Conservation (phyloP, 1,140 invertebrate species). For the Caenorhabditis inopinata region DNA sequence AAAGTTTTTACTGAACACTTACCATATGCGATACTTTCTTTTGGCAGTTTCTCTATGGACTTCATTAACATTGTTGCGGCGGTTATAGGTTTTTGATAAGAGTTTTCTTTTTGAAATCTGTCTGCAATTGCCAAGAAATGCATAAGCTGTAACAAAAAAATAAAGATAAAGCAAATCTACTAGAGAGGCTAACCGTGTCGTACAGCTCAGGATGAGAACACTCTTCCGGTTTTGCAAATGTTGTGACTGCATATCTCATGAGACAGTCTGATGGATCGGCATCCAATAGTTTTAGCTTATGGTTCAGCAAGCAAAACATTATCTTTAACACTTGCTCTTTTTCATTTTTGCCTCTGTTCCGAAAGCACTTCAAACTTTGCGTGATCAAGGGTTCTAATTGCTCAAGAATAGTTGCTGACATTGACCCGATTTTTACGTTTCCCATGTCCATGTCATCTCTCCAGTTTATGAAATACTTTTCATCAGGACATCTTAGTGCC, state of each 20-base stretch:
- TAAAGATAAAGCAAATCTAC: too few species aligned
- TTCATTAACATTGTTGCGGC: not conserved
- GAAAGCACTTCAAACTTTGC: not conserved
- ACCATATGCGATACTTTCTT: not conserved
- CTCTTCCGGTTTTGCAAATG: not conserved
- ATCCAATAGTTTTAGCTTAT: not conserved
- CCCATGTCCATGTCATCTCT: slow-evolving; percentile 2
- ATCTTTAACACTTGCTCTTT: not conserved
- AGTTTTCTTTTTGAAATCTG: not conserved
- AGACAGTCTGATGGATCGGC: not conserved
- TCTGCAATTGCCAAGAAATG: not conserved
- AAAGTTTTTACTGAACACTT: not conserved
- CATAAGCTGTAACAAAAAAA: not conserved
- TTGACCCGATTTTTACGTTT: not conserved
- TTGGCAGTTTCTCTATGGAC: not conserved
- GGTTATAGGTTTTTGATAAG: not conserved
- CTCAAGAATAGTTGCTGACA: not conserved
- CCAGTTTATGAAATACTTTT: slow-evolving; percentile 2
- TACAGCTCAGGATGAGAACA: not conserved
- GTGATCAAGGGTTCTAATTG: not conserved
- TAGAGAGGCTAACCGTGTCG: not conserved
- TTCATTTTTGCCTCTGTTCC: not conserved
- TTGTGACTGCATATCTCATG: not conserved
- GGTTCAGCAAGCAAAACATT: slow-evolving; percentile 5
- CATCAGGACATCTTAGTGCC: not conserved